Conservation (phyloP, 1,140 invertebrate species). For the Polypedilum pembai region DNA sequence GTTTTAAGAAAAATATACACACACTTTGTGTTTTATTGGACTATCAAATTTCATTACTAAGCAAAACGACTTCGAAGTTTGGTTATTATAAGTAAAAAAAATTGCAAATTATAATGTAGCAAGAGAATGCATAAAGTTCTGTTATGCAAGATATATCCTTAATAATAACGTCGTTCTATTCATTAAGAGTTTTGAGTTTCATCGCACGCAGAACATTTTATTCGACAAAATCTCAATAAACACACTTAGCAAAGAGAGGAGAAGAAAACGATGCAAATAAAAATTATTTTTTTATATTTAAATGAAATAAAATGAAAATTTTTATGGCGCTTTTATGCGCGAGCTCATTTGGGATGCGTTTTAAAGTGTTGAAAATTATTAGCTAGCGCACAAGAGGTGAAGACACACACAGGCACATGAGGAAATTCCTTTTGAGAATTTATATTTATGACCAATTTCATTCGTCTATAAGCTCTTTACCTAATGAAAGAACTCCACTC, state of each 20-base stretch:
- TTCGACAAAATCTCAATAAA: background rate
- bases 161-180: background rate
- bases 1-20: background rate
- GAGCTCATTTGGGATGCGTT: constrained; percentile 10
- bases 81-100: background rate
- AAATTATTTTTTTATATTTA: background rate
- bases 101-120: background rate
- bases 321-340: background rate
- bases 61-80: background rate
- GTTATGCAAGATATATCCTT: background rate
- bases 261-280: background rate
- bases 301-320: constrained; percentile 3
- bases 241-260: background rate
- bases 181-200: background rate
- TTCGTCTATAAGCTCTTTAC: background rate
- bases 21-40: constrained; percentile 26
- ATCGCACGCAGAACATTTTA: background rate
- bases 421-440: background rate
- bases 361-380: constrained; percentile 14
- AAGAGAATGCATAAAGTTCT: background rate
- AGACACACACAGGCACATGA: background rate
- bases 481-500: background rate
- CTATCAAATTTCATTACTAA: constrained; percentile 26
- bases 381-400: background rate
- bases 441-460: background rate